Percentiles rank a stretch among this genome's conserved stretches.
These are phyloP conservation scores for Acrossocheilus fasciatus DNA, from an alignment of 2,797 vertebrate species.

Conservation along the genomic window DNA sequence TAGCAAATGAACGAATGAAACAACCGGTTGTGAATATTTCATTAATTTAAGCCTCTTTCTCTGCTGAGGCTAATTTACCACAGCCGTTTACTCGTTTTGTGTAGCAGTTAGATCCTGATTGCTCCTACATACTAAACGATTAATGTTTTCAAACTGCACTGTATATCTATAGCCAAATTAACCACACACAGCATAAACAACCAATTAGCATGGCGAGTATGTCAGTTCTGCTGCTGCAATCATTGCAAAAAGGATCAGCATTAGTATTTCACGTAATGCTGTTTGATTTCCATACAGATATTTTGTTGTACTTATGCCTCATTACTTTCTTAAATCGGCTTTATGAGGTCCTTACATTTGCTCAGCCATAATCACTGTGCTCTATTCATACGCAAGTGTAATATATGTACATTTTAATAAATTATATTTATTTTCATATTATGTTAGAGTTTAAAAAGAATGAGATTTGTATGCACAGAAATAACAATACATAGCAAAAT, in stretches of 20 bases:
- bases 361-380: neutral
- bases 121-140: neutral
- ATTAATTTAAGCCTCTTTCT: neutral
- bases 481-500: neutral
- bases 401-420: neutral
- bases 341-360: neutral
- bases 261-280: neutral
- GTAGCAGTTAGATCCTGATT: constrained; percentile 7
- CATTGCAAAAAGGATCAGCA: neutral
- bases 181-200: neutral
- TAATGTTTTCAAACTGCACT: neutral
- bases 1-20: neutral
- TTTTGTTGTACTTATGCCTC: neutral
- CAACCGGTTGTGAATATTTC: constrained; percentile 8
- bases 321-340: constrained; percentile 12
- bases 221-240: neutral
- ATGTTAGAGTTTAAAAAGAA: neutral
- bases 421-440: neutral
- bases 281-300: neutral
- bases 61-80: neutral
- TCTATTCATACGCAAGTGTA: neutral
- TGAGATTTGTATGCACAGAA: neutral
- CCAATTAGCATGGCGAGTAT: neutral
- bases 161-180: neutral
- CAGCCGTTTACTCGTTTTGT: neutral